Conservation (phyloP, 2,888 invertebrate species). For the Xestia c-nigrum region DNA sequence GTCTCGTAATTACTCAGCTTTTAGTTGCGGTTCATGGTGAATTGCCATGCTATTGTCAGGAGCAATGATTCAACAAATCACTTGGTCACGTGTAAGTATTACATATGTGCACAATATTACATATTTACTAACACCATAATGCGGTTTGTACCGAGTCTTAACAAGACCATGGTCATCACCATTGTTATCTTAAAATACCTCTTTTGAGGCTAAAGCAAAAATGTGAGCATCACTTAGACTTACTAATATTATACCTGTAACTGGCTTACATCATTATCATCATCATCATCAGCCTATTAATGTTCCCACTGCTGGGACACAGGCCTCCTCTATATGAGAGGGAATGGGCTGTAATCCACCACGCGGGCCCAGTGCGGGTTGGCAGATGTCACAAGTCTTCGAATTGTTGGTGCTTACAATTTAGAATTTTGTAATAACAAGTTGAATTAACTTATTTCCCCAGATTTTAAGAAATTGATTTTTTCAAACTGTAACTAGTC, state of each 20-base stretch:
- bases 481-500: not conserved
- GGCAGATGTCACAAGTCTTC: no score
- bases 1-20: not conserved
- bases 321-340: no score
- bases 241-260: no score
- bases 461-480: not conserved
- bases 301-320: no score
- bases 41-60: constrained; percentile 24
- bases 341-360: no score
- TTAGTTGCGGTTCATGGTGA: constrained; percentile 10
- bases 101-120: constrained; percentile 27
- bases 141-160: no score
- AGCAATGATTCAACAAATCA: constrained; percentile 29
- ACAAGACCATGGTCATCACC: no score
- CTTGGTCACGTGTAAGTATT: constrained; percentile 24
- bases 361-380: no score
- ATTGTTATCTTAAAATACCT: not conserved
- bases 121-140: constrained; percentile 17
- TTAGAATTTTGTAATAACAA: not conserved
- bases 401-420: not conserved
- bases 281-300: no score
- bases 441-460: not conserved
- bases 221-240: not conserved
- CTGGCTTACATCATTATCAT: not conserved
- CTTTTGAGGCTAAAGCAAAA: not conserved